Conservation (phyloP, 2,888 invertebrate genomes). For the Lycocerus yunnanus region DNA sequence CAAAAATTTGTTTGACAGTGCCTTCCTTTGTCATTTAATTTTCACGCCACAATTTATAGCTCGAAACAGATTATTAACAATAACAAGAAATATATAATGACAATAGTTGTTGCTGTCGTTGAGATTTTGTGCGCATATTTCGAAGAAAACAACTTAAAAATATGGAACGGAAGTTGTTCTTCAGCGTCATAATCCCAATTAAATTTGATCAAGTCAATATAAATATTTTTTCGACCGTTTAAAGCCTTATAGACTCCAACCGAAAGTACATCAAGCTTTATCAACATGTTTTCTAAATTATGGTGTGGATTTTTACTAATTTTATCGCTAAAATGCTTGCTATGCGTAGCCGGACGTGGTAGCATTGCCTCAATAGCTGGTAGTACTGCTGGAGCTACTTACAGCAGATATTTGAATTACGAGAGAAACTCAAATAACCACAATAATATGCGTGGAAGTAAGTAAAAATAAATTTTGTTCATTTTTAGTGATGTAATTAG, state of each 20-base stretch:
- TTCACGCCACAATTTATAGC: no score
- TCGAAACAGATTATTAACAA: no score
- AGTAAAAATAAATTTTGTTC: neutral
- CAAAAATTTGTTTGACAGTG: no score
- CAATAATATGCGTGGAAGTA: neutral
- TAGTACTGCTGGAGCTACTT: conserved; percentile 15
- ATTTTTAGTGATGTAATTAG: no score
- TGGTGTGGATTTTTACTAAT: neutral
- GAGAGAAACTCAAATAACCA: neutral
- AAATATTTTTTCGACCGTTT: neutral
- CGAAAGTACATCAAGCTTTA: neutral
- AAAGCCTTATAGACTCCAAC: neutral
- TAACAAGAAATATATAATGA: no score
- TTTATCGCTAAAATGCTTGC: neutral
- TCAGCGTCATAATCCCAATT: neutral
- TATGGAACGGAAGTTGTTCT: neutral
- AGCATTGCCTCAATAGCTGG: conserved; percentile 4
- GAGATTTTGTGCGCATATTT: neutral
- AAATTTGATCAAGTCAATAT: neutral
- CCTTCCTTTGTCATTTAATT: no score
- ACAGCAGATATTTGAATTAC: neutral
- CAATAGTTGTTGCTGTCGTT: no score
- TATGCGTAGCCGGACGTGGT: conserved; percentile 1
- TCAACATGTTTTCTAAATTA: neutral
- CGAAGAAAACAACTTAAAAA: neutral